These are phyloP conservation scores for Agrochola lychnidis DNA, from an alignment of 2,888 invertebrate species.

Conservation along the genomic window DNA sequence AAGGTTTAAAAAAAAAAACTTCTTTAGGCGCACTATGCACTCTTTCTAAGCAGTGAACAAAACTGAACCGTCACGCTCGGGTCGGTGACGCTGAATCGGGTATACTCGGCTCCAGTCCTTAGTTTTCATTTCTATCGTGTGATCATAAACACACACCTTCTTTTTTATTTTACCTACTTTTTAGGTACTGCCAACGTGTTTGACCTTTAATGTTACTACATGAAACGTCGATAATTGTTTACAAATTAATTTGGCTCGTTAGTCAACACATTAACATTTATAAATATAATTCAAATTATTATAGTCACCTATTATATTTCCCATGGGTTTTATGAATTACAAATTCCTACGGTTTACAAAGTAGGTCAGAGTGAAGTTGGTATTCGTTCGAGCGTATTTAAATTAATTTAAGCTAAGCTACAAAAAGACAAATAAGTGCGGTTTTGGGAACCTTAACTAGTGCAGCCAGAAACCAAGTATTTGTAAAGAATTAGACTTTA, in stretches of 20 bases:
- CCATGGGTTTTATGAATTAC: constrained; percentile 50
- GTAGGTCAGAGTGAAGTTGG: constrained; percentile 57
- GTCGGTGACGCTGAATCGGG: too few relatives aligned
- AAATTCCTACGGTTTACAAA: constrained; percentile 47
- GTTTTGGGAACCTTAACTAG: constrained; percentile 24
- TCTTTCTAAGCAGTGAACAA: too few relatives aligned
- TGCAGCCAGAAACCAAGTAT: constrained; percentile 10
- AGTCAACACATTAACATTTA: neutral
- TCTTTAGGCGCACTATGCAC: too few relatives aligned
- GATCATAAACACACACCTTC: too few relatives aligned
- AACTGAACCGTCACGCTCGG: too few relatives aligned
- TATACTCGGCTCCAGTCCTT: too few relatives aligned
- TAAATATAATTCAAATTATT: constrained; percentile 22
- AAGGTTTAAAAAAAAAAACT: too few relatives aligned
- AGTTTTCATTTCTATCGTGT: too few relatives aligned
- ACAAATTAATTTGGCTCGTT: neutral
- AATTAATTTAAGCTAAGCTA: constrained; percentile 55
- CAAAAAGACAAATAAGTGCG: constrained; percentile 55
- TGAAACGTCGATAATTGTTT: neutral
- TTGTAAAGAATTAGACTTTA: constrained; percentile 1
- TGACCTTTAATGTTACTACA: too few relatives aligned
- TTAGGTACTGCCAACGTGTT: too few relatives aligned
- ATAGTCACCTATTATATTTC: constrained; percentile 25
- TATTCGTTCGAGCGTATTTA: constrained; percentile 46
- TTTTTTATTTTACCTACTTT: too few relatives aligned